Conservation (phyloP, 2,113 vertebrate species). For the Psittacara wagleri region DNA sequence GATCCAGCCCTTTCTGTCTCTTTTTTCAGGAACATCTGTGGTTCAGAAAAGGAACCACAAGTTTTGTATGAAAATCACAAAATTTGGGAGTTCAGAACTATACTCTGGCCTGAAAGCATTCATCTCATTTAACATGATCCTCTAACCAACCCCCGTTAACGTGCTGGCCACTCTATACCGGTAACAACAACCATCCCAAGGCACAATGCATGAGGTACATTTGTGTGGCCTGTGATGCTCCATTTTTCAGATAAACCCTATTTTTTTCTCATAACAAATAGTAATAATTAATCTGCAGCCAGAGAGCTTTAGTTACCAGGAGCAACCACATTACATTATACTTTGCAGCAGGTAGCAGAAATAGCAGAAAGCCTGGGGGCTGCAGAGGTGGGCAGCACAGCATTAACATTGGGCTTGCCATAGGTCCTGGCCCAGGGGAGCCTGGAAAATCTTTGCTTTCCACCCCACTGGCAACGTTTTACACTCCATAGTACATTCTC, state of each 20-base stretch:
- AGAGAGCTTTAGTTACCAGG: not conserved
- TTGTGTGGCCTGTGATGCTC: not conserved
- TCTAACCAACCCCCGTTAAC: not conserved
- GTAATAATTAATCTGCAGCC: not conserved
- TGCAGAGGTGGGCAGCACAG: not conserved
- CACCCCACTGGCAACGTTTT: not conserved
- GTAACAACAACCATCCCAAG: not conserved
- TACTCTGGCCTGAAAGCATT: not conserved
- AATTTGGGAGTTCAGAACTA: not conserved
- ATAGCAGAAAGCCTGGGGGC: not conserved
- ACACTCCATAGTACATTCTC: not conserved
- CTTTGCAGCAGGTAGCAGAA: not conserved
- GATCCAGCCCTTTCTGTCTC: not conserved
- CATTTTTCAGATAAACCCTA: not conserved
- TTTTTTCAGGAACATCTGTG: not conserved
- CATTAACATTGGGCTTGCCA: not conserved
- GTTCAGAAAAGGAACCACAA: not conserved
- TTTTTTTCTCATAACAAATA: not conserved
- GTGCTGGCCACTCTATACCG: not conserved
- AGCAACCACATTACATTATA: not conserved
- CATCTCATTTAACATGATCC: not conserved
- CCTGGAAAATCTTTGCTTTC: not conserved
- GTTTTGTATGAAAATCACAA: not conserved
- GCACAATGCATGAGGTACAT: fast-evolving
- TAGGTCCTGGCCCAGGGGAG: not conserved